Conservation (phyloP, 2,888 invertebrate genomes). For the Poecilobothrus nobilitatus region DNA sequence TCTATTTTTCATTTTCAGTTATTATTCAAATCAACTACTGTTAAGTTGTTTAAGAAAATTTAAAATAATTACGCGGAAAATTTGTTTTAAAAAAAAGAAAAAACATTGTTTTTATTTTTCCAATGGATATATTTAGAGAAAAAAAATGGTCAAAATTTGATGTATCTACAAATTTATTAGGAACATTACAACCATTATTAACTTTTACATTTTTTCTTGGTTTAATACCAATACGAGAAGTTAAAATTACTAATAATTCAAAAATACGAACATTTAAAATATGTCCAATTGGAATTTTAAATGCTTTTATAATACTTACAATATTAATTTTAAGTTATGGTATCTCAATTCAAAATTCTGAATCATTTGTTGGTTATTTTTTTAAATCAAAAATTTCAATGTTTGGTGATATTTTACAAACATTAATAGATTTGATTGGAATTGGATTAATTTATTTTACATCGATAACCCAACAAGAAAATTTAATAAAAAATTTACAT, state of each 20-base stretch:
- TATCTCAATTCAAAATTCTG: constrained; percentile 32
- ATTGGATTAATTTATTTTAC: constrained; percentile 36
- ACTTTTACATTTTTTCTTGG: constrained; percentile 36
- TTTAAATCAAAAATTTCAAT: constrained; percentile 38
- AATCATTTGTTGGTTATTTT: constrained; percentile 38
- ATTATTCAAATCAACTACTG: not conserved
- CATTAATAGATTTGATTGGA: constrained; percentile 35
- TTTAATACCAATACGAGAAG: constrained; percentile 38
- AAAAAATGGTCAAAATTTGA: not conserved
- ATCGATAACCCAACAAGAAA: constrained; percentile 32
- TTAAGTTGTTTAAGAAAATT: not conserved
- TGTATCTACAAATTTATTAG: not conserved
- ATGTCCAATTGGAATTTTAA: constrained; percentile 33
- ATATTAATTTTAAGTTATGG: constrained; percentile 33
- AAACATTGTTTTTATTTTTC: too few relatives aligned
- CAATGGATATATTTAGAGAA: not conserved
- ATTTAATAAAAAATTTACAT: constrained; percentile 31
- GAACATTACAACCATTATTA: constrained; percentile 34
- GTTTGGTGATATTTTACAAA: constrained; percentile 37
- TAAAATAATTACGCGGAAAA: too few relatives aligned
- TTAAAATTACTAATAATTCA: constrained; percentile 29
- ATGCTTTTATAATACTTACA: constrained; percentile 30
- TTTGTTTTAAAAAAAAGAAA: too few relatives aligned
- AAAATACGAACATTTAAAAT: not conserved
- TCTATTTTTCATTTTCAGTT: not conserved